A percentile compares a stretch with the other conserved stretches of the same genome.
phyloP scores from a whole-genome alignment of 2,888 invertebrate species.

The Blastobasis lacticolella region DNA sequence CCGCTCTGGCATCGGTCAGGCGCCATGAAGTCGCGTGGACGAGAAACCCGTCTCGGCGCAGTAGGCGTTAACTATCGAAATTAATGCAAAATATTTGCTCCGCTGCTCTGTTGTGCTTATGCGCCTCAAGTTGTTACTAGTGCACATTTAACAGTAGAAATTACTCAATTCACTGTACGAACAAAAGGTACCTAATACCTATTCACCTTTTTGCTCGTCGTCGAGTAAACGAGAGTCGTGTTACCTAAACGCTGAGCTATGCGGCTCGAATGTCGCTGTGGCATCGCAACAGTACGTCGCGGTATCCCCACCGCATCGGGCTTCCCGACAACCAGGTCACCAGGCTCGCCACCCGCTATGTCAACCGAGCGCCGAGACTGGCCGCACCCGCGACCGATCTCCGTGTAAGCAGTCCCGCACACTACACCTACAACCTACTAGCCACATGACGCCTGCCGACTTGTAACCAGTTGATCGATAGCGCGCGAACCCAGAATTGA shows the following conservation, averaged over 20 bases:
- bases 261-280: too few relatives aligned
- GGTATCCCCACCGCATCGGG: slow-evolving; percentile 35
- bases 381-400: slow-evolving; percentile 40
- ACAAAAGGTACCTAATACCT: too few relatives aligned
- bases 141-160: too few relatives aligned
- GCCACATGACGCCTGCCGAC: slow-evolving; percentile 30
- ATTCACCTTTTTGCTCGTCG: too few relatives aligned
- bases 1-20: slow-evolving; percentile 41
- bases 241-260: too few relatives aligned
- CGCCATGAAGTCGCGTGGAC: slow-evolving; percentile 70
- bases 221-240: too few relatives aligned
- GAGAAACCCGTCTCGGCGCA: slow-evolving; percentile 66
- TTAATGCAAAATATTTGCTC: slow-evolving; percentile 20
- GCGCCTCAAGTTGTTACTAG: neutral
- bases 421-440: slow-evolving; percentile 4
- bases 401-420: slow-evolving; percentile 29
- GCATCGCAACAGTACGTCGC: neutral
- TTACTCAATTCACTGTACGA: too few relatives aligned
- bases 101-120: slow-evolving; percentile 7
- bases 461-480: slow-evolving; percentile 22
- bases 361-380: slow-evolving; percentile 25
- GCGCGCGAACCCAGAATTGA: slow-evolving; percentile 24
- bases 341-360: slow-evolving; percentile 51
- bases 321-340: slow-evolving; percentile 68
- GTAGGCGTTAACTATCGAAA: slow-evolving; percentile 36